Percentiles rank a stretch among this genome's conserved stretches.
These are phyloP conservation scores for Periparus ater DNA, from an alignment of 2,797 vertebrate species.

Conservation along the genomic window DNA sequence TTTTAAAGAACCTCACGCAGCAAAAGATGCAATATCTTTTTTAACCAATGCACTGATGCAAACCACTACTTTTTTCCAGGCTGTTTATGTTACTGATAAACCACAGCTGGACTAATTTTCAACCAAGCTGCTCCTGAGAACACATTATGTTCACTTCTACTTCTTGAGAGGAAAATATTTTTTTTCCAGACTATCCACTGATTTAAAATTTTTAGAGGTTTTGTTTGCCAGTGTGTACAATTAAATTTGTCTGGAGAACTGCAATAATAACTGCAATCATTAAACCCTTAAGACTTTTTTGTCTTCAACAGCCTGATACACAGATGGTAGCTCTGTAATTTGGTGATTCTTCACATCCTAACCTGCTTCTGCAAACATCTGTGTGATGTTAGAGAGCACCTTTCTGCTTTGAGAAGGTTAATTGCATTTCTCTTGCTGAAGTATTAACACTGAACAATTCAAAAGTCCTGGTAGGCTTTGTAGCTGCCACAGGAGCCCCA, in stretches of 20 bases:
- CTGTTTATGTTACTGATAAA: not conserved
- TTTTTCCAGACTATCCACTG: not conserved
- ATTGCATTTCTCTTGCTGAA: not conserved
- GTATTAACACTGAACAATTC: not conserved
- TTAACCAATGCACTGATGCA: not conserved
- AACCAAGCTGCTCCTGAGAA: not conserved
- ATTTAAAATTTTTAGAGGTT: not conserved
- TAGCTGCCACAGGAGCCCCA: not conserved
- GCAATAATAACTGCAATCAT: not conserved
- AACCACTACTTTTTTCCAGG: not conserved
- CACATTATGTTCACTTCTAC: not conserved
- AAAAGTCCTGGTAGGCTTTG: not conserved
- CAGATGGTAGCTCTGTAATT: not conserved
- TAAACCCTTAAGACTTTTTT: not conserved
- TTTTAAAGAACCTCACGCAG: not conserved
- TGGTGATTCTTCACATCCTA: not conserved
- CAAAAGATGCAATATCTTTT: not conserved
- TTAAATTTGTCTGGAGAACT: not conserved
- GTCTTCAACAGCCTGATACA: not conserved
- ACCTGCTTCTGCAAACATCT: not conserved
- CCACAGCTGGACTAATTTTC: not conserved
- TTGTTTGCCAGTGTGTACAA: not conserved
- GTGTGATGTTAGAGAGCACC: fast-evolving
- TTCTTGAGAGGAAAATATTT: not conserved
- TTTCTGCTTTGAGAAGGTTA: not conserved